Evolutionary conservation across 2,888 invertebrate genomes (phyloP), one percentile per base, ranked within the genome.

Genomic region (Empis stercorea): DNA sequence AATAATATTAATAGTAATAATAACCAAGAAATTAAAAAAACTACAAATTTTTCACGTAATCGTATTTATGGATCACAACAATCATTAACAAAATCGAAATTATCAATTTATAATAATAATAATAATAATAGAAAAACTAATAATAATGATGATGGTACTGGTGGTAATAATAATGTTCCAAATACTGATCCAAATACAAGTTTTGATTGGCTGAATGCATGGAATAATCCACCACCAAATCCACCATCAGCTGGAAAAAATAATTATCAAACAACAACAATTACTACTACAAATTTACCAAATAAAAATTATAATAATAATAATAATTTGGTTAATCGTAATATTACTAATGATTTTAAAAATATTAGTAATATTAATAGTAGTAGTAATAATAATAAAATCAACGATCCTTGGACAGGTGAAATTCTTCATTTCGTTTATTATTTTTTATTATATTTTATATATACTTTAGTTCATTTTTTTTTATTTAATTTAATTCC

Each of bases 381-480:
- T 38, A 49, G 40, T 45, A 45, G 20, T 42, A 37, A 32, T 47
- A 51, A 38, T 48, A 45, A 16, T 44, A 48, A 34, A 37, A 48
- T 48, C 51, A 53, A 53, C 52, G 56, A 56, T 53, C 54, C 54
- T 38, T 54, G 54, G 56, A 54, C 54, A 56, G 56, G 56, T 56
- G 54, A 54, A 49, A 50, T 49, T 48, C 61, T 73, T 71, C 59
- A 66, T 68, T 68, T 73, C 73, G 72, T 68, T 76, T 76, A 75
- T 64, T 65, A 63, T 48, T 59, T 58, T 60, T 60, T 38, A 36
- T n/a, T 45, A 27, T 9, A 45, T 44, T 46, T 46, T 37, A 34
- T 48, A 16, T 54, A 56, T 55, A 54, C 48, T 58, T 55, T 34
- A 34, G 32, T 37, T 55, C 54, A 57, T 55, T 56, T 49, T 48